Evolutionary conservation across 2,113 vertebrate species (phyloP).

Genomic region (Tauraco erythrolophus): DNA sequence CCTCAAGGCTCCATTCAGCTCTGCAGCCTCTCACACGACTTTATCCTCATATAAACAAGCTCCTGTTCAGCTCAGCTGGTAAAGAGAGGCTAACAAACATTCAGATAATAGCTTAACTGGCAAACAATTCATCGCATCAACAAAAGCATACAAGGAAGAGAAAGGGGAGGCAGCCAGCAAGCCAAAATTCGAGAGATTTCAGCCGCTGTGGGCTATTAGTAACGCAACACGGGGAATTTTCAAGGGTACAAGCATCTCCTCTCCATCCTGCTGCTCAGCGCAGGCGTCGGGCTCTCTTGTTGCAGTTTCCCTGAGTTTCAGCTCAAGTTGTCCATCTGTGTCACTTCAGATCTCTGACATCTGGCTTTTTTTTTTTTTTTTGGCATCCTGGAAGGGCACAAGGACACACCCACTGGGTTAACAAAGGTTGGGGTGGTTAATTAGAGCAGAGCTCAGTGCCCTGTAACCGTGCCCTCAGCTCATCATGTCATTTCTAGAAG

Average conservation of each 20-base stretch:
- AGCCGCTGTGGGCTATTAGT: neutral
- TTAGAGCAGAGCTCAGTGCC: neutral
- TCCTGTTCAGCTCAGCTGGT: neutral
- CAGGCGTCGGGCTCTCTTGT: fast-evolving
- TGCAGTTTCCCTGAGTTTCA: neutral
- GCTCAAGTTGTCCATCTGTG: neutral
- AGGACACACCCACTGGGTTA: neutral
- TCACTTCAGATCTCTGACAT: neutral
- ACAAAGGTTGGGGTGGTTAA: neutral
- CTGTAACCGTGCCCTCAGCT: neutral
- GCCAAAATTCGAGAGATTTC: neutral
- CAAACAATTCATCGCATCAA: conserved; percentile 10
- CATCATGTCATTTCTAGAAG: neutral
- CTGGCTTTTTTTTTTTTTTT: neutral
- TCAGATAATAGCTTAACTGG: neutral
- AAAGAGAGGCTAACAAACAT: conserved; percentile 6
- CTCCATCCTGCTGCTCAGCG: fast-evolving
- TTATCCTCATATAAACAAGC: neutral
- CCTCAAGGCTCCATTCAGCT: fast-evolving
- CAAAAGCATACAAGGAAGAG: neutral
- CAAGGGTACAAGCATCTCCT: neutral
- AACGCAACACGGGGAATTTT: neutral
- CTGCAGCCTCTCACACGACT: neutral
- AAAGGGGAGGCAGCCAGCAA: neutral
- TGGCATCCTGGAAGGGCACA: neutral